Evolutionary conservation across 2,797 vertebrate species (phyloP), one percentile per base, ranked within the genome.

Genomic region (Coreius guichenoti): DNA sequence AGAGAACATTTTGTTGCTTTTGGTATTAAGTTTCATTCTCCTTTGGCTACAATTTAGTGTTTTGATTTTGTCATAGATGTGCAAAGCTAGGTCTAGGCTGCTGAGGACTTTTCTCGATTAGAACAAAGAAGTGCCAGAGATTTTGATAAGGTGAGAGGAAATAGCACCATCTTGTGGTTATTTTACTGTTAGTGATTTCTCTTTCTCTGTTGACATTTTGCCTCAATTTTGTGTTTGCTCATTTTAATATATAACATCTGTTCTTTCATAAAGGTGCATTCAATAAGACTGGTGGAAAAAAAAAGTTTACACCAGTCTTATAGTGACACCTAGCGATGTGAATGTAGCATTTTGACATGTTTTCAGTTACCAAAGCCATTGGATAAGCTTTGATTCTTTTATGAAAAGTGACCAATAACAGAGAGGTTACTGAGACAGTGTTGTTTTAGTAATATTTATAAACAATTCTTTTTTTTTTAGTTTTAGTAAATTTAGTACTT

Each of bases 81-180:
- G 16, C 72, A 67, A 47, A 79, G 29, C 19, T 73, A 43, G 33
- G 12, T 43, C 31, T 39, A 23, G 21, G 31, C 21, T 16, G 51
- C 74, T 17, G 9, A 51, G 23, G 45, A 36, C 31, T 36, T 67
- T 67, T 67, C 72, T 83, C 23, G 3, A 21, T 39, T 51, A 83
- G 45, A 75, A 83, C 81, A 67, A 76, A 76, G 12, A 76, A 43
- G 45, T 43, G 33, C 17, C 47, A 29, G 7, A 68, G 45, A 31
- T 29, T 56, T 77, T 31, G 33, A 68, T 9, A 3, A 4, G 2
- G 47, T 54, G 23, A 19, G 11, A 1, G 63, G 17, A 33, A 78
- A 70, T 45, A 47, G 49, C 82, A 14, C 63, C 65, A 78, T 58
- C 82, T 58, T 69, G n/a, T 84, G 82, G 49, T 84, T 70, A 31